Evolutionary conservation across 64 coral and sea anemone genomes (phyloP), one percentile per base, ranked within the genome.

Genomic region (Pocillopora verrucosa): DNA sequence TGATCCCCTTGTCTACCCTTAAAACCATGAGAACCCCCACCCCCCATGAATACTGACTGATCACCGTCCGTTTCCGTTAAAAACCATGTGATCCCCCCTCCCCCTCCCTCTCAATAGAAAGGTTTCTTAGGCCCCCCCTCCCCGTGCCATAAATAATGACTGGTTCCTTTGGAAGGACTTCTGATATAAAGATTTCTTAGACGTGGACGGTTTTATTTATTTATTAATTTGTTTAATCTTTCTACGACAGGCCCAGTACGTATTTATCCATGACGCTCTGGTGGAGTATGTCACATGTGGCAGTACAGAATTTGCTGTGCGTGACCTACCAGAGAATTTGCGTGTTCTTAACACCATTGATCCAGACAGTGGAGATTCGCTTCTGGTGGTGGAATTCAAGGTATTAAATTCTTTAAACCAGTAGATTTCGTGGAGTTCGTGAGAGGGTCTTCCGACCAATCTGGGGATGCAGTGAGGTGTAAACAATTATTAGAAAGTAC

Each of bases 241-340:
- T 78, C 56, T 58, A 80, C 19, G 11, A 72, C 56, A 98, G 96
- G 93, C 90, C 4, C 96, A 98, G 90, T 98, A 98, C 36, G 91
- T 94, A 72, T 98, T 98, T 68, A 83, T 98, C 30, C 89, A 98
- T 80, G 90, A 98, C 56, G 96, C 96, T 59, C 90, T 98, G 45
- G 65, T 95, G 36, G 96, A 98, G 77, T 94, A 91, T 16, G 90
- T 91, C 24, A 74, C 89, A 65, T 98, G 96, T 61, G 93, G 96
- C 61, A 78, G 86, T 59, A 98, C 96, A 41, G 96, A 95, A 36
- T 91, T 95, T 13, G 70, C 56, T 51, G 94, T 93, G 0, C 87
- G 92, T 69, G 74, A 93, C 7, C 81, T 96, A 11, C 91, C 89
- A 72, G 94, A 96, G 80, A 92, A 87, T 58, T 20, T 96, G 57